phyloP scores from a whole-genome alignment of 2,113 vertebrate genomes.

The Alligator mississippiensis region DNA sequence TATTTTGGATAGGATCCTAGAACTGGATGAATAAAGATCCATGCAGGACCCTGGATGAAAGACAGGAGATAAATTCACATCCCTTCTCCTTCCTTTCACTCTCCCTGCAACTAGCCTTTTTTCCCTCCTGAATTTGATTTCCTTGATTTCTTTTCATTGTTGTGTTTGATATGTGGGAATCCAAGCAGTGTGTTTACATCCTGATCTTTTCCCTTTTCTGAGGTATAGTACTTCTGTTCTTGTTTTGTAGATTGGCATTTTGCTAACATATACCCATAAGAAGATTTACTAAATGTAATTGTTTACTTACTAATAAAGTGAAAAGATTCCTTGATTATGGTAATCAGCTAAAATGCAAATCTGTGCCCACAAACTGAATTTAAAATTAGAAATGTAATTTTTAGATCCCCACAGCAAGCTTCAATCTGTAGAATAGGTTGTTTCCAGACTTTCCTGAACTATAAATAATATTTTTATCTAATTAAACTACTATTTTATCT shows the following conservation, averaged over 20 bases:
- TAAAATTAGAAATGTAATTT: background rate
- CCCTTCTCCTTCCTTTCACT: background rate
- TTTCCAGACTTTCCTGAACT: background rate
- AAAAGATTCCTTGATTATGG: background rate
- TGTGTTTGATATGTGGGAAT: background rate
- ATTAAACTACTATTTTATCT: constrained; percentile 21
- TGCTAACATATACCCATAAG: background rate
- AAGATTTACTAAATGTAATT: too few relatives aligned
- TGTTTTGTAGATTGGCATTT: background rate
- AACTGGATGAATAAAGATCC: background rate
- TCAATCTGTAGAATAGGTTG: background rate
- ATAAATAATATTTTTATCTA: background rate
- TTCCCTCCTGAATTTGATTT: accelerated
- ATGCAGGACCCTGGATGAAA: background rate
- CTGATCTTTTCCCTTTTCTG: background rate
- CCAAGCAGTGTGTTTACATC: background rate
- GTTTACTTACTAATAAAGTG: background rate
- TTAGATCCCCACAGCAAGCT: background rate
- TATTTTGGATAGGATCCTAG: background rate
- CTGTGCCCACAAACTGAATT: background rate
- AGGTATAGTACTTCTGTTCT: background rate
- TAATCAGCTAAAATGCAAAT: background rate
- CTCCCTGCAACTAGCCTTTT: background rate
- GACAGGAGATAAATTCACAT: background rate
- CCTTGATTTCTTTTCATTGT: background rate